Base-by-base conservation (phyloP, 2,797 vertebrate species). In the Liparis tanakae region DNA sequence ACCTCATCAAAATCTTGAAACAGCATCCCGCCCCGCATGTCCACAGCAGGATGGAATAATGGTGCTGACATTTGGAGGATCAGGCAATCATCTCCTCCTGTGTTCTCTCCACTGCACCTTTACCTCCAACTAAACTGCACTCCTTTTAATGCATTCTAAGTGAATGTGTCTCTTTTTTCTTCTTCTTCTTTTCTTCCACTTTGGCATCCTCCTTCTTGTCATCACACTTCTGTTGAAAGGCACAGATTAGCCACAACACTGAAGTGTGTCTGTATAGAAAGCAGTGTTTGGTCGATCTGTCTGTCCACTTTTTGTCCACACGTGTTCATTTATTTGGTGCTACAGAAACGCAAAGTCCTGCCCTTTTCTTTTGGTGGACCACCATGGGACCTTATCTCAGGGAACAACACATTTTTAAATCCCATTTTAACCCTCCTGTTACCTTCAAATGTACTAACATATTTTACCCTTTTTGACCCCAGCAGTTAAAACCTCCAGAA, bases 21-120 rank as follows among this genome's bases (percentile, higher is more conserved):
- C n/a, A 2, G 14, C 9, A 25, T 33, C 4, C 30, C n/a, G 5
- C 4, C 4, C 41, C n/a, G 41, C 17, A 17, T 8, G 13, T 65
- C 39, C 46, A 14, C 22, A 1, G 0, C 14, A 3, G 65, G 57
- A 55, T 41, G 33, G 57, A 68, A 61, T 69, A 82, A 80, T 41
- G 56, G 61, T 72, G 70, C 22, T 80, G 73, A 62, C 76, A 70
- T 78, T 77, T 71, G 54, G 44, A 72, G 30, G 30, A 67, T 44
- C 44, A 59, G 36, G 18, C 12, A 39, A 78, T 70, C 22, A 15
- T 43, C 55, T 59, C 33, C 36, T 46, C 63, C 63, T 73, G 39
- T 56, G 36, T 56, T 71, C 58, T 56, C 17, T 57, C 68, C 30
- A 17, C 36, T 39, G 39, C 37, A 57, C 48, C 22, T 76, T 74